Percentiles rank a stretch among this genome's conserved stretches.
Evolutionary conservation across 2,888 invertebrate genomes (phyloP).

Genomic region (Adelognathus sp.): DNA sequence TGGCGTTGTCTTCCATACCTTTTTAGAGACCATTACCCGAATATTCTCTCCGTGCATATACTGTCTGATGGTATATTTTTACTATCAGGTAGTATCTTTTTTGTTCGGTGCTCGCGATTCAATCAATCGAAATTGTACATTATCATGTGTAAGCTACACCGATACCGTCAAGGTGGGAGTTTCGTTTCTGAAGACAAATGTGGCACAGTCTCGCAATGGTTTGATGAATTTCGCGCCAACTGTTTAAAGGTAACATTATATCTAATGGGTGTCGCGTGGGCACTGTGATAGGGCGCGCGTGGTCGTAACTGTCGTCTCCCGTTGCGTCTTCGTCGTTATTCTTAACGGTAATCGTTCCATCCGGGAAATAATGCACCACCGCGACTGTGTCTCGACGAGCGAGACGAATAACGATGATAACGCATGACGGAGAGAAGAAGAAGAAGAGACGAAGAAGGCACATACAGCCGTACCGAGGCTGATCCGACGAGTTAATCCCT

Average conservation of each 20-base stretch:
- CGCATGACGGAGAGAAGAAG: conserved; percentile 12
- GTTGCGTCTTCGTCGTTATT: conserved; percentile 59
- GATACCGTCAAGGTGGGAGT: background rate
- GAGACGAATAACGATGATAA: conserved; percentile 53
- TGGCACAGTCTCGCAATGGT: background rate
- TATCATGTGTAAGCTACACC: background rate
- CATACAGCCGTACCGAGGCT: background rate
- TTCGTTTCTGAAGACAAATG: background rate
- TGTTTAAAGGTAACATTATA: conserved; percentile 69
- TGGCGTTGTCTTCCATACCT: background rate
- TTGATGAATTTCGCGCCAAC: conserved; percentile 31
- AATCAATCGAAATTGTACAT: conserved; percentile 8
- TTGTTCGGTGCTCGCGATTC: background rate
- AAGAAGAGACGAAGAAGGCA: background rate
- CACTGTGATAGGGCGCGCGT: conserved; percentile 72
- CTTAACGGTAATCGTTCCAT: conserved; percentile 73
- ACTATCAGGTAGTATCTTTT: too few relatives aligned
- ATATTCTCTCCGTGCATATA: too few relatives aligned
- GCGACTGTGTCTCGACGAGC: conserved; percentile 44
- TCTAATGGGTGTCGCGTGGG: conserved; percentile 75
- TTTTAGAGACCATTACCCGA: too few relatives aligned
- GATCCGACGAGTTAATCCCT: conserved; percentile 23
- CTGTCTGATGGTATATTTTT: too few relatives aligned
- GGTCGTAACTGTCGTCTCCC: conserved; percentile 66
- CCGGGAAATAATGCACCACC: conserved; percentile 70